A percentile compares a stretch with the other conserved stretches of the same genome.
These are phyloP conservation scores for Oryzias melastigma DNA, from an alignment of 2,113 vertebrate species.

Conservation along the genomic window DNA sequence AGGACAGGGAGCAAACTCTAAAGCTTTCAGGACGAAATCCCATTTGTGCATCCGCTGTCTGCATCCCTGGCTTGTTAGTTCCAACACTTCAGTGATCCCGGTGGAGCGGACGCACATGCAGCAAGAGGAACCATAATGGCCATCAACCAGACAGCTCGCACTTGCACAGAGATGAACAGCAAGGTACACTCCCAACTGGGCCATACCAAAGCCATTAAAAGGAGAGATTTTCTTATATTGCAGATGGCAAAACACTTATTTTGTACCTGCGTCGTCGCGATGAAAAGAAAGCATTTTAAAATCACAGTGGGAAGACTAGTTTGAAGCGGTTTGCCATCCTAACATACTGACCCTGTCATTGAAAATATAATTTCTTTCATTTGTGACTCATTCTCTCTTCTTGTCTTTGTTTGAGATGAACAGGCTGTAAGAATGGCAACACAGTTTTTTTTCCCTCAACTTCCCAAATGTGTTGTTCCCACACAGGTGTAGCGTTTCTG, in stretches of 20 bases:
- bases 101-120: constrained; percentile 61
- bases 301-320: constrained; percentile 65
- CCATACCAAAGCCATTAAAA: constrained; percentile 59
- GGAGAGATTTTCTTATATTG: constrained; percentile 69
- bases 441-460: constrained; percentile 28
- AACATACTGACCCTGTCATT: constrained; percentile 49
- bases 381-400: constrained; percentile 36
- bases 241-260: constrained; percentile 65
- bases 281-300: constrained; percentile 67
- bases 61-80: constrained; percentile 76
- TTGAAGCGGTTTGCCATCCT: constrained; percentile 52
- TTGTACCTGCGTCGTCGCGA: constrained; percentile 47
- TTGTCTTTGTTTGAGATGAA: constrained; percentile 52
- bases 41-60: constrained; percentile 75
- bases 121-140: constrained; percentile 72
- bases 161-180: constrained; percentile 64
- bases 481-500: constrained; percentile 5
- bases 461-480: constrained; percentile 23
- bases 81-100: constrained; percentile 77
- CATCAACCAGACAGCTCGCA: constrained; percentile 70
- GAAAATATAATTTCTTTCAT: constrained; percentile 31
- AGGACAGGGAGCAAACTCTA: constrained; percentile 51
- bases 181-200: constrained; percentile 63
- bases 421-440: constrained; percentile 34
- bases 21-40: constrained; percentile 75